Evolutionary conservation across 2,888 invertebrate genomes (phyloP), one percentile per base, ranked within the genome.

Genomic region (Marasmarcha lunaedactyla): DNA sequence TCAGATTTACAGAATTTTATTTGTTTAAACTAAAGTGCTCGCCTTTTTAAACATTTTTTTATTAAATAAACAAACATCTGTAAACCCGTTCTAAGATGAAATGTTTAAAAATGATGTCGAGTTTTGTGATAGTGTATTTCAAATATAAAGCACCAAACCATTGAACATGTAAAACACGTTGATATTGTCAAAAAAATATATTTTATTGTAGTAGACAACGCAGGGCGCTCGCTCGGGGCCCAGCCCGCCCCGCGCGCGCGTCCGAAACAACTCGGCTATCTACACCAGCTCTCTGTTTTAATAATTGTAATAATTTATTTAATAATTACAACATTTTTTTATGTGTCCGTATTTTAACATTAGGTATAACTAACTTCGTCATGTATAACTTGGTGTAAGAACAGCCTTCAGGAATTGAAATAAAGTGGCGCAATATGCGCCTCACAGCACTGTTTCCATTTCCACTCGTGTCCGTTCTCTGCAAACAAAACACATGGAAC

Each of bases 371-470:
- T 84, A 83, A 76, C 71, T 78, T 84, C 73, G 76, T 79, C 71
- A 73, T 83, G 79, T 83, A 83, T 83, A 81, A 83, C 83, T 81
- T 81, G 81, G 83, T 81, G 83, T 83, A 83, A 81, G 81, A 79
- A 79, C 83, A 81, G 83, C 83, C 83, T 83, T 81, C 73, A 81
- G 78, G 78, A 81, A 81, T 83, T 83, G 83, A 81, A 77, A 73
- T 65, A 77, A 63, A 68, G 70, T 78, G 79, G 76, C 72, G 78
- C 64, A 72, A 78, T 65, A 78, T 61, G 60, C 79, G 66, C 79
- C 84, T 92, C 92, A 93, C 89, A 94, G 92, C 86, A 94, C 94
- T 69, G 94, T 94, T 87, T 94, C 94, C 90, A 94, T 93, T 87
- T 94, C 94, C 59, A 94, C 93, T 91, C 83, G 89, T 85, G 71